phyloP scores from a whole-genome alignment of 2,888 invertebrate genomes.

The Drosophila kambysellisi region DNA sequence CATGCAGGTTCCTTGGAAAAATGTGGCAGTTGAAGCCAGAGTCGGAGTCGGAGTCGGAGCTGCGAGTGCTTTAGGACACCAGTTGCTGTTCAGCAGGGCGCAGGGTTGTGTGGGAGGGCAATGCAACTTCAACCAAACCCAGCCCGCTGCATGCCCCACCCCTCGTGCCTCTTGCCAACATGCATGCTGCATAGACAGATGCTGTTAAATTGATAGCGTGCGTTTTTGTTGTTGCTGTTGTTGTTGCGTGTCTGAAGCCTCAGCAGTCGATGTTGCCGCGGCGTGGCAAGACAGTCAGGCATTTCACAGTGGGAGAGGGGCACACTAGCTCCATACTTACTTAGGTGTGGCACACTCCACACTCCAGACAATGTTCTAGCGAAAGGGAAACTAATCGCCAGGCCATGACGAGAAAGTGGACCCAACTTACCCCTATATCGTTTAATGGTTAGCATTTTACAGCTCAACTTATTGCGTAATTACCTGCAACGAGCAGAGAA shows the following conservation, averaged over 20 bases:
- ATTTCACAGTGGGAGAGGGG: constrained; percentile 33
- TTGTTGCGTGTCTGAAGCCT: constrained; percentile 64
- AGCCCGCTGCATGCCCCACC: background rate
- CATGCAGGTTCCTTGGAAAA: constrained; percentile 78
- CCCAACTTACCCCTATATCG: constrained; percentile 71
- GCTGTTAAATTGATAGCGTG: constrained; percentile 84
- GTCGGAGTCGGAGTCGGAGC: constrained; percentile 15
- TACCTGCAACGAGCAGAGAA: constrained; percentile 68
- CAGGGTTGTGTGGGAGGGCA: constrained; percentile 62
- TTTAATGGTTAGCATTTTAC: constrained; percentile 69
- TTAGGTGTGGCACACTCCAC: constrained; percentile 39
- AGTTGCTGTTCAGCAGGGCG: constrained; percentile 49
- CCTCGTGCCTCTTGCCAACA: constrained; percentile 2
- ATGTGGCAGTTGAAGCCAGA: constrained; percentile 47
- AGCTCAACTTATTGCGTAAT: constrained; percentile 32
- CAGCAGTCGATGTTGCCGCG: constrained; percentile 22
- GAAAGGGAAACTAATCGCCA: constrained; percentile 54
- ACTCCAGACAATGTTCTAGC: constrained; percentile 44
- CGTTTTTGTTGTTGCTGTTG: constrained; percentile 45
- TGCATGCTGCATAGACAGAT: constrained; percentile 81
- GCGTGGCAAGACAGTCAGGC: constrained; percentile 8
- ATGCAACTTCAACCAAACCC: constrained; percentile 40
- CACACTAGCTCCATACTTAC: constrained; percentile 15
- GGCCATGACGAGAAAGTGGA: constrained; percentile 27
- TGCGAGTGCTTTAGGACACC: constrained; percentile 36